Base-by-base conservation (phyloP, 2,113 vertebrate species). In the Aptenodytes patagonicus region DNA sequence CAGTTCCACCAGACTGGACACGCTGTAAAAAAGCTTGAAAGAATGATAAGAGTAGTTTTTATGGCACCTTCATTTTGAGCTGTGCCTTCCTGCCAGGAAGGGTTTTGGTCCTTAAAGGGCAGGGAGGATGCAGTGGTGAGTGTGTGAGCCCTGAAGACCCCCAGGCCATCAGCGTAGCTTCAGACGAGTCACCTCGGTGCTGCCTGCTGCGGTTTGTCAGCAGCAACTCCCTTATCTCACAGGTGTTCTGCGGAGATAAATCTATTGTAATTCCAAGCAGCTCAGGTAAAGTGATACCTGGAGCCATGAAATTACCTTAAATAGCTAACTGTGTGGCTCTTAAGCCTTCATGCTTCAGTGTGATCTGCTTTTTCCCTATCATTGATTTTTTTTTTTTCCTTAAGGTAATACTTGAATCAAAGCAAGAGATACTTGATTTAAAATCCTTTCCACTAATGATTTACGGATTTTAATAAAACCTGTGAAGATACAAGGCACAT, bases 271-370 rank as follows among this genome's bases (percentile, higher is more conserved):
- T 89, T 78, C 65, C 81, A 91, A 95, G 77, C 21, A 54, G 81
- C 86, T 95, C 96, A 92, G 83, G 81, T 97, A 72, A 93, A 89
- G 70, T 58, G 89, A 92, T 94, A 96, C 71, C 86, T 91, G 73
- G 28, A 90, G 69, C 83, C 66, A 22, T 38, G 58, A 76, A 82
- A 82, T 87, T 81, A 76, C 77, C 61, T 72, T 79, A 64, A 92
- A 76, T 64, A 82, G 77, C 76, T 52, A 68, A 47, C 36, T 44
- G 19, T n/a, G 65, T 68, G 32, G 13, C 42, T 93, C 57, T 10
- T 47, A 72, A 78, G 87, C 40, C 52, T 84, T 94, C 47, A 3
- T 65, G 34, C 17, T 36, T 77, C 31, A 46, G 32, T 70, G 44
- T 79, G 76, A 82, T 65, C 68, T 93, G 51, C 68, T 79, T 57